These are phyloP conservation scores for Gephyroberyx darwinii DNA, from an alignment of 2,797 vertebrate species.

Conservation along the genomic window DNA sequence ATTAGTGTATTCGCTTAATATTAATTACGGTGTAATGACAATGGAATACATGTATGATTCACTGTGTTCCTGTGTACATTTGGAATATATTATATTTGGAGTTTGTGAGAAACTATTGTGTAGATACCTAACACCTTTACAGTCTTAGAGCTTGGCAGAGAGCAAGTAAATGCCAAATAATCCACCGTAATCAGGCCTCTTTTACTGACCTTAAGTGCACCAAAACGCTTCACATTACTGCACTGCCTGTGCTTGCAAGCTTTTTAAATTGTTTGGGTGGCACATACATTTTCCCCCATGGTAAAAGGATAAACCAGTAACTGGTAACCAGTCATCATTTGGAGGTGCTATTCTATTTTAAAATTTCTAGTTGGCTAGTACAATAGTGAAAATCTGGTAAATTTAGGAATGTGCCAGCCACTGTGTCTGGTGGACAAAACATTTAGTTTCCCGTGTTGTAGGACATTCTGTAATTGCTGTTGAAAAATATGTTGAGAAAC, in stretches of 20 bases:
- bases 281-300: neutral
- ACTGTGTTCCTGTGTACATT: neutral
- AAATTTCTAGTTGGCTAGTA: neutral
- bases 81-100: neutral
- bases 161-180: slow-evolving; percentile 46
- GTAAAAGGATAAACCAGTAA: neutral
- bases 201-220: slow-evolving; percentile 31
- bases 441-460: slow-evolving; percentile 20
- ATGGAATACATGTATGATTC: neutral
- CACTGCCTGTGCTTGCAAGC: slow-evolving; percentile 61
- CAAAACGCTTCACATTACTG: slow-evolving; percentile 38
- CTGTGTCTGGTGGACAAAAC: neutral
- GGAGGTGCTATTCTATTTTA: neutral
- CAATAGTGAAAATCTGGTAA: neutral
- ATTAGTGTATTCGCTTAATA: neutral
- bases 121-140: neutral
- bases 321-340: neutral
- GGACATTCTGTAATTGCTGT: slow-evolving; percentile 23
- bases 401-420: neutral
- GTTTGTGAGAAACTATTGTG: neutral
- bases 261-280: slow-evolving; percentile 19
- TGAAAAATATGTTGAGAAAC: slow-evolving; percentile 8
- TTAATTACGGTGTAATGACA: neutral
- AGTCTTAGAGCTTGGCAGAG: slow-evolving; percentile 14
- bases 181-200: slow-evolving; percentile 34